phyloP scores from a whole-genome alignment of 1,140 invertebrate species.

The Bombus confusus region DNA sequence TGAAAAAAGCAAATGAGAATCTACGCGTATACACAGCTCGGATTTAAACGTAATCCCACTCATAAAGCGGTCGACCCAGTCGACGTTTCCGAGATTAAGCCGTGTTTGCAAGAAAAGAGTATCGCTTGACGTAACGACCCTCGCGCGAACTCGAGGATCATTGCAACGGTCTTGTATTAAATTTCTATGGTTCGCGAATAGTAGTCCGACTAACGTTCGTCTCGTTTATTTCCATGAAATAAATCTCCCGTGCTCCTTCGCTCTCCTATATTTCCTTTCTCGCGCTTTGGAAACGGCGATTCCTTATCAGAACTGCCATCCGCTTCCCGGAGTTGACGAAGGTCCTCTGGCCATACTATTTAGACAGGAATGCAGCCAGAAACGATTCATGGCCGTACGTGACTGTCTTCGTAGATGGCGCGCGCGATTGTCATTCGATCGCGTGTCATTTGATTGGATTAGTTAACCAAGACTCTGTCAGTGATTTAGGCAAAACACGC shows the following conservation, averaged over 20 bases:
- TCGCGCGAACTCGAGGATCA: slow-evolving; percentile 10
- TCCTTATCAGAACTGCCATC: slow-evolving; percentile 36
- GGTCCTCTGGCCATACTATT: neutral
- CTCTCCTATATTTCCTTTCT: slow-evolving; percentile 21
- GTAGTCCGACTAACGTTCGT: neutral
- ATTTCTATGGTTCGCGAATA: slow-evolving; percentile 6
- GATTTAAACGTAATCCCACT: neutral
- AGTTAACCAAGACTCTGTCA: neutral
- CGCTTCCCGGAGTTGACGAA: slow-evolving; percentile 31
- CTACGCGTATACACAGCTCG: neutral
- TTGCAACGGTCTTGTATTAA: slow-evolving; percentile 3
- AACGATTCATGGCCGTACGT: neutral
- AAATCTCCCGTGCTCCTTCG: neutral
- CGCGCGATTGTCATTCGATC: slow-evolving; percentile 4
- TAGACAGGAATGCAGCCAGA: slow-evolving; percentile 4
- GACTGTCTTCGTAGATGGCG: neutral
- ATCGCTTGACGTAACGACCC: neutral
- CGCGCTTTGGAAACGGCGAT: neutral
- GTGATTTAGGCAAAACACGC: neutral
- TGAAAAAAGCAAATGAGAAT: neutral
- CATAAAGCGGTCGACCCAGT: neutral
- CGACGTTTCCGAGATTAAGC: slow-evolving; percentile 25
- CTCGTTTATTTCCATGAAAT: slow-evolving; percentile 10
- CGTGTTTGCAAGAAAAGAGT: slow-evolving; percentile 19
- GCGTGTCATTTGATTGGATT: too few relatives aligned